Base-by-base conservation (phyloP, 2,888 invertebrate genomes). In the Molorchus minor region DNA sequence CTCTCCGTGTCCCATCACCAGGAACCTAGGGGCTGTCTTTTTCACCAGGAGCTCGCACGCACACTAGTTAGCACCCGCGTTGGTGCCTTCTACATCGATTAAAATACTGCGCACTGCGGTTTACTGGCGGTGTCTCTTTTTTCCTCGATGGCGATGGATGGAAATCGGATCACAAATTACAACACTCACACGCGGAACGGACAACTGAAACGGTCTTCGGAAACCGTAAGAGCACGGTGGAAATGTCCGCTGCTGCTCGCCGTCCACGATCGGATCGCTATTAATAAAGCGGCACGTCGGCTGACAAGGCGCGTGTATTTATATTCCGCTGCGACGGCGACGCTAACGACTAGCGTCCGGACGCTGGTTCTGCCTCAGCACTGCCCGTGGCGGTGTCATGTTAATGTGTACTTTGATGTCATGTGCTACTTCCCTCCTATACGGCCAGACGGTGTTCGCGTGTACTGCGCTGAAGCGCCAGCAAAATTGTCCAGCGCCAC, bases 1-100 rank as follows among this genome's bases (percentile, higher is more conserved):
- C 67, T 70, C 70, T 65, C 68, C 68, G 69, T 64, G 65, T 73
- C 70, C 79, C 79, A 78, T 79, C 76, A 78, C 77, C 75, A 75
- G 66, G 43, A 49, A 51, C 56, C 52, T 45, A 20, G 53, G 57
- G 46, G 55, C 43, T 56, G 52, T 43, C 57, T 55, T 16, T 35
- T 35, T 40, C 35, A 47, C 36, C 35, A 47, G 15, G 52, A 35
- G 30, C 54, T 46, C 46, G 52, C 53, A 47, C 51, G 51, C 49
- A 46, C 52, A 57, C 56, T 61, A 16, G 40, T 33, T 45, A 17
- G 16, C 40, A 51, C 62, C 56, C 54, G 56, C 52, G 53, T 52
- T 56, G 59, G 54, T 38, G 53, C 56, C 38, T 69, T 71, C 73
- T 71, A 74, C 75, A 76, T 75, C 70, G 75, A 77, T 76, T 74